Evolutionary conservation across 2,113 vertebrate genomes (phyloP).

Genomic region (Odocoileus virginianus): DNA sequence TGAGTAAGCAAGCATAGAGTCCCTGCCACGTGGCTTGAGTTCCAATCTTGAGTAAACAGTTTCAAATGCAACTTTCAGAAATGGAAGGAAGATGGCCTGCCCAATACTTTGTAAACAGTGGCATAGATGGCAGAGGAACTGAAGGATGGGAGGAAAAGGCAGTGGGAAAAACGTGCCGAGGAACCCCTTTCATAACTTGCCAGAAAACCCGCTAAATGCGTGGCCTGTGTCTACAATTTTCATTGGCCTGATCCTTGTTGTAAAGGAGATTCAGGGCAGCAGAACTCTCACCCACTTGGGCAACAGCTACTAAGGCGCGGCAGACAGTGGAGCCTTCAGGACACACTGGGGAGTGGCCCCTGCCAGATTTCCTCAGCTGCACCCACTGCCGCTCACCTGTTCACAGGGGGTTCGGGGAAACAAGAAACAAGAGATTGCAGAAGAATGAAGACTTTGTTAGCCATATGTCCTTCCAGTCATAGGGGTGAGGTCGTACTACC

Average conservation of each 20-base stretch:
- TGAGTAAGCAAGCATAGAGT: background rate
- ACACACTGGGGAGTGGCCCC: fast-evolving
- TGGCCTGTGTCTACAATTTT: background rate
- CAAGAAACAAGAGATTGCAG: background rate
- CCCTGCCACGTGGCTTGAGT: background rate
- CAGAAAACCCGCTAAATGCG: fast-evolving
- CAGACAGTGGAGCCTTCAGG: background rate
- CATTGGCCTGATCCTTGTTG: background rate
- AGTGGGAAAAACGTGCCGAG: background rate
- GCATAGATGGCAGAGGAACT: background rate
- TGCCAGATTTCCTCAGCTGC: background rate
- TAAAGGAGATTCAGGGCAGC: background rate
- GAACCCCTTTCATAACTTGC: background rate
- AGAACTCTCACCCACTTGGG: background rate
- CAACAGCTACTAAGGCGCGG: fast-evolving
- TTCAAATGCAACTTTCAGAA: background rate
- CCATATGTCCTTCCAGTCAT: background rate
- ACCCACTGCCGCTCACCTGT: background rate
- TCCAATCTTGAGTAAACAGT: fast-evolving
- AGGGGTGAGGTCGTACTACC: background rate
- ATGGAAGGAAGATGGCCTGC: background rate
- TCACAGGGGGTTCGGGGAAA: background rate
- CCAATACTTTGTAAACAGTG: background rate
- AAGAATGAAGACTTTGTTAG: background rate
- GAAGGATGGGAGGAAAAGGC: background rate